Conservation (phyloP, 2,888 invertebrate genomes). For the Meteorus cinctellus region DNA sequence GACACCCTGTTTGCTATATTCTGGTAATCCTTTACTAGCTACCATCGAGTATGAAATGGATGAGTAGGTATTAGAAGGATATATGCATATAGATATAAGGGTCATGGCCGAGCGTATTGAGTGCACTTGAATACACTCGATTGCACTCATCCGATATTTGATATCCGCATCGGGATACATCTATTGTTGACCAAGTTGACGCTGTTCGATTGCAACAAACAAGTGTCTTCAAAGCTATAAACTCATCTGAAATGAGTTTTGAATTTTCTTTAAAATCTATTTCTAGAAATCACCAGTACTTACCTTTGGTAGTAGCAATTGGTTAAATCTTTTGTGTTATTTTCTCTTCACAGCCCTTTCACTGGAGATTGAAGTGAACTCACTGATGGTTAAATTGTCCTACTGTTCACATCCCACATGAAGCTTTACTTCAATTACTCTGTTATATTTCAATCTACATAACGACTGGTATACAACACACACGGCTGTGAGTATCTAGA, state of each 20-base stretch:
- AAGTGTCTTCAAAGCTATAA: not conserved
- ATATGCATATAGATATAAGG: not conserved
- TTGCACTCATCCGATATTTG: slow-evolving; percentile 29
- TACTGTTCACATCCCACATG: not conserved
- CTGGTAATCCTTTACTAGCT: not conserved
- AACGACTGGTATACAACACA: not conserved
- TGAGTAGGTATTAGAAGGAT: not conserved
- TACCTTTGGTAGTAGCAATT: not conserved
- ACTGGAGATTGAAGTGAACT: not conserved
- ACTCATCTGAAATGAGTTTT: not conserved
- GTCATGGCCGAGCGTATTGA: slow-evolving; percentile 32
- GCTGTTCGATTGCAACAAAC: not conserved
- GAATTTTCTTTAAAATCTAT: not conserved
- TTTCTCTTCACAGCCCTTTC: not conserved
- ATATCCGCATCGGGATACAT: slow-evolving; percentile 14
- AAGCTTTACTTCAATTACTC: not conserved
- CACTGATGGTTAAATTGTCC: not conserved
- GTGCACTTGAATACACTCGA: slow-evolving; percentile 32
- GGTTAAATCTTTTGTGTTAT: not conserved
- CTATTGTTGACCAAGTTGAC: not conserved
- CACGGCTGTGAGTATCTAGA: not conserved
- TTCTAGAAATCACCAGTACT: not conserved
- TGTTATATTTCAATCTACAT: not conserved
- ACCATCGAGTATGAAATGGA: not conserved
- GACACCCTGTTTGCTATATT: not conserved